Evolutionary conservation across 1,140 invertebrate genomes (phyloP).

Genomic region (Drosophila nasuta): DNA sequence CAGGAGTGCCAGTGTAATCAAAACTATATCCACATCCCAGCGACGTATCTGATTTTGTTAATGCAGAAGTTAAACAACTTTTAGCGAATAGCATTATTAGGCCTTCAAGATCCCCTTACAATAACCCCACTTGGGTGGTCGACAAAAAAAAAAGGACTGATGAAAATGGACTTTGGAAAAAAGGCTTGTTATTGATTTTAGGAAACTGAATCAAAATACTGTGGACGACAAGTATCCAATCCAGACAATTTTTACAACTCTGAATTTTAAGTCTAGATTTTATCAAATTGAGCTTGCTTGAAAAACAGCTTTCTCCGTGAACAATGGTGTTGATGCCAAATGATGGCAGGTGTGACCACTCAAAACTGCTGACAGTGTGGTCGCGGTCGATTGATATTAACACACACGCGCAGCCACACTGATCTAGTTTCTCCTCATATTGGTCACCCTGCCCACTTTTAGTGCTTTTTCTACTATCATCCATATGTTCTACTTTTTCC

Average conservation of each 20-base stretch:
- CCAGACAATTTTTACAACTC: conserved; percentile 78
- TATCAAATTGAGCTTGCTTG: background rate
- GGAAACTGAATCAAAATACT: conserved; percentile 66
- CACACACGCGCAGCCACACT: too few relatives aligned
- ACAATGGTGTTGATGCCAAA: background rate
- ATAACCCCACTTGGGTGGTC: background rate
- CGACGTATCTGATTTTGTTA: conserved; percentile 16
- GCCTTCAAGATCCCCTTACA: conserved; percentile 2
- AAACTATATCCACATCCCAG: conserved; percentile 7
- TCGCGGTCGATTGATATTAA: too few relatives aligned
- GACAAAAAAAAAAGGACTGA: conserved; percentile 1
- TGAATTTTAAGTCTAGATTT: conserved; percentile 81
- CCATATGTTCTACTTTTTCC: too few relatives aligned
- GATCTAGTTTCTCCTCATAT: too few relatives aligned
- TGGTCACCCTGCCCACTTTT: too few relatives aligned
- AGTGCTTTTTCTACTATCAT: too few relatives aligned
- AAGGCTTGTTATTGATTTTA: conserved; percentile 77
- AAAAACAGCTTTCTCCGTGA: conserved; percentile 8
- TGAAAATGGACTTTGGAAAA: conserved; percentile 41
- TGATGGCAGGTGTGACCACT: too few relatives aligned
- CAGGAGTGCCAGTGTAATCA: background rate
- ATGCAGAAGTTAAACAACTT: conserved; percentile 26
- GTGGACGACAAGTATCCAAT: conserved; percentile 20
- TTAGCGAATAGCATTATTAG: conserved; percentile 1
- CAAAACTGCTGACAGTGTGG: too few relatives aligned